Percentiles rank a stretch among this genome's conserved stretches.
phyloP scores from a whole-genome alignment of 2,888 invertebrate genomes.

The Cosmopolites sordidus region DNA sequence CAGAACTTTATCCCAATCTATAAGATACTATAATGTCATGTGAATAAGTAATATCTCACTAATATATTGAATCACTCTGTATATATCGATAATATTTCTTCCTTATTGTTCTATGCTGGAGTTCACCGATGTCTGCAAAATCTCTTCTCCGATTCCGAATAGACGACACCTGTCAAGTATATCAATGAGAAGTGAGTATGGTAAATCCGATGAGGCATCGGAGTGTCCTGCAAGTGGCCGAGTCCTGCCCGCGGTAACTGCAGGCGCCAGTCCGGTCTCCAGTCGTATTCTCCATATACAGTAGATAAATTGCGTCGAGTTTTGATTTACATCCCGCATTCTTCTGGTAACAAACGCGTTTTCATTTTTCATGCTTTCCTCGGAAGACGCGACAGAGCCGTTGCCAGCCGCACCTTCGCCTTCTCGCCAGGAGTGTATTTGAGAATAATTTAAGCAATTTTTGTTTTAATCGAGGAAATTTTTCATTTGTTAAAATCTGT shows the following conservation, averaged over 20 bases:
- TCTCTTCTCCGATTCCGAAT: too few relatives aligned
- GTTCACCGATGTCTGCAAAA: too few relatives aligned
- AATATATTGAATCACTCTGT: too few relatives aligned
- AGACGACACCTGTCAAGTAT: conserved; percentile 21
- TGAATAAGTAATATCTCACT: too few relatives aligned
- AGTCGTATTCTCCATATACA: conserved; percentile 44
- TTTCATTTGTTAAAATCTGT: too few relatives aligned
- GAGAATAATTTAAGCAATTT: too few relatives aligned
- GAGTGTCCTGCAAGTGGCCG: conserved; percentile 22
- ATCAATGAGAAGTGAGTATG: conserved; percentile 25
- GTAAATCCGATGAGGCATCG: conserved; percentile 18
- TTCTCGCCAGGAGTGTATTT: conserved; percentile 10
- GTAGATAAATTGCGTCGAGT: conserved; percentile 49
- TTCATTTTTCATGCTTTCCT: conserved; percentile 45
- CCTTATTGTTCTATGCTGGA: too few relatives aligned
- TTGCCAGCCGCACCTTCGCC: conserved; percentile 24
- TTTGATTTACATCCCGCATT: conserved; percentile 51
- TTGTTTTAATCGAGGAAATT: too few relatives aligned
- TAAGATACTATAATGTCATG: too few relatives aligned
- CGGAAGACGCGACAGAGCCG: conserved; percentile 16
- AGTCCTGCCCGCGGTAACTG: conserved; percentile 25
- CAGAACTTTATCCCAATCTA: too few relatives aligned
- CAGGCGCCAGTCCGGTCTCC: conserved; percentile 43
- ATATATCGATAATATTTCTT: too few relatives aligned
- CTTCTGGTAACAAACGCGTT: conserved; percentile 48